Conservation (phyloP, 2,888 invertebrate genomes). For the Micoletzkya japonica region DNA sequence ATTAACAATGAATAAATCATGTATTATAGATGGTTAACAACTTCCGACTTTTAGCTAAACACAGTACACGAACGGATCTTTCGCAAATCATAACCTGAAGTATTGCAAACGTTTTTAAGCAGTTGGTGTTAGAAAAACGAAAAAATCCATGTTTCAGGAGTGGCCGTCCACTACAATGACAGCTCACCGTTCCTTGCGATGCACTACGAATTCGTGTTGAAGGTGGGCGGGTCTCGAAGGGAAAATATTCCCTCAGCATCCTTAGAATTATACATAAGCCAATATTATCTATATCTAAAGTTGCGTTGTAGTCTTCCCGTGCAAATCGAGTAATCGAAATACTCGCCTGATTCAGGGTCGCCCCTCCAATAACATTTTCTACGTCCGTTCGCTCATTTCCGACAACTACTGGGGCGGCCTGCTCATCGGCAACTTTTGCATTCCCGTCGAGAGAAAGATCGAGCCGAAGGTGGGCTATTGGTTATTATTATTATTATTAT, state of each 20-base stretch:
- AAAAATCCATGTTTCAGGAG: constrained; percentile 68
- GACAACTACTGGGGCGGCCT: constrained; percentile 86
- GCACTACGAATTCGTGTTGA: constrained; percentile 79
- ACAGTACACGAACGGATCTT: no score
- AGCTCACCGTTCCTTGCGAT: constrained; percentile 80
- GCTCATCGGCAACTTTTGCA: constrained; percentile 87
- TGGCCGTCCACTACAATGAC: constrained; percentile 87
- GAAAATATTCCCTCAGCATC: not conserved
- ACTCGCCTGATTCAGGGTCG: constrained; percentile 43
- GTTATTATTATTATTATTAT: no score
- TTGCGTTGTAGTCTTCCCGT: constrained; percentile 9
- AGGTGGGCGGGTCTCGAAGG: no score
- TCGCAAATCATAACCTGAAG: no score
- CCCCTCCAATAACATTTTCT: constrained; percentile 62
- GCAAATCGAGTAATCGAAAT: not conserved
- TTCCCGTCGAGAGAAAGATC: constrained; percentile 34
- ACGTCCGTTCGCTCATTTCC: constrained; percentile 75
- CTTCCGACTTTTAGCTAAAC: not conserved
- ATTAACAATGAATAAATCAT: not conserved
- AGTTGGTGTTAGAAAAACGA: not conserved
- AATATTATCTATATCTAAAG: no score
- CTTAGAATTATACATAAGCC: not conserved
- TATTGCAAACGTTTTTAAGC: no score
- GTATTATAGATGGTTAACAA: constrained; percentile 12
- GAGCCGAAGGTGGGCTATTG: constrained; percentile 39